Base-by-base conservation (phyloP, 92 coral and sea anemone species). In the Scolanthus callimorphus region DNA sequence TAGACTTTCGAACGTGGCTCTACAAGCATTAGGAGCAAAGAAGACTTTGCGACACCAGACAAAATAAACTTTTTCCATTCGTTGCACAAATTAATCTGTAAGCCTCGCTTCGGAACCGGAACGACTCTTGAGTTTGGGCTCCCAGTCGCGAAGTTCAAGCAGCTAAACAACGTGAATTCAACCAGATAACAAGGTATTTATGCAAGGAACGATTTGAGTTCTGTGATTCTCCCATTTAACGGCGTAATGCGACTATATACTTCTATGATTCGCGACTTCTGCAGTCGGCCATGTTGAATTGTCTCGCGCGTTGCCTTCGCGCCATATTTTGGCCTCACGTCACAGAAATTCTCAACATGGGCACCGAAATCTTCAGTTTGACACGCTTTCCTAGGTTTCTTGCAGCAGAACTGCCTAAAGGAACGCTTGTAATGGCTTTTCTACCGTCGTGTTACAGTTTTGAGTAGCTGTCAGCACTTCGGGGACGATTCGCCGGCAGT, bases 41-140 rank as follows among this genome's bases (percentile, higher is more conserved):
- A 52, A 52, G 56, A 57, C 47, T 57, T 43, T 59, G 45, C 65
- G 27, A n/a, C 85, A 69, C 59, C 95, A 87, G 86, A 87, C 95
- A 62, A 78, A 87, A 87, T 82, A 82, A 78, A 49, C 71, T 73
- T 79, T 57, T 77, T 63, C 71, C 78, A 71, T 78, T 87, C 86
- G 90, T 79, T 85, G 90, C 96, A 82, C 88, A 81, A 68, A 82
- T 82, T 82, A 72, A 74, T 15, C 41, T 57, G 57, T 57, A 68
- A 57, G 64, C 75, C 65, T 57, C 64, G 64, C 56, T 68, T 57
- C 64, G 75, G 58, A 43, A 68, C 75, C 57, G 63, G 65, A 68
- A 45, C 75, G 73, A 68, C 39, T 54, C 51, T 41, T 48, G 41
- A 41, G 55, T 68, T 68, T 55, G 75, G 65, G 46, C 53, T 44